phyloP scores from a whole-genome alignment of 35 echinoderm and acorn worm genomes.

The Amphiura filiformis region DNA sequence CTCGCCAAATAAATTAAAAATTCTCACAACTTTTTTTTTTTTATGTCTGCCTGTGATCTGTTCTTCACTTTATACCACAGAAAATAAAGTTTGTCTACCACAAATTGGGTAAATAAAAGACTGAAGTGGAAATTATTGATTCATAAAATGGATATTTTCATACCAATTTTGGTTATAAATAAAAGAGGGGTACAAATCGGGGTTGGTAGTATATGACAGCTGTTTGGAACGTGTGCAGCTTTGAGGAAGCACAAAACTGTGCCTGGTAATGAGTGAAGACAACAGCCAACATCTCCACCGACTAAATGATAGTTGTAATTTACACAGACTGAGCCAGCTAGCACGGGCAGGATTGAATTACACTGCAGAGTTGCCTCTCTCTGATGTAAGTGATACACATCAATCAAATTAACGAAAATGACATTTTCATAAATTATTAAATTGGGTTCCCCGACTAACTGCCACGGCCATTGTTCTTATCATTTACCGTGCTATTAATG shows the following conservation, averaged over 20 bases:
- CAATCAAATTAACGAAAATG: slow-evolving; percentile 8
- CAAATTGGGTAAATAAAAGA: too few relatives aligned
- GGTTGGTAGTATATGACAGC: neutral
- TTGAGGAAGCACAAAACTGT: neutral
- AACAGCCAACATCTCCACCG: neutral
- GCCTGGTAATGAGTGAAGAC: neutral
- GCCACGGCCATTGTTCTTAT: neutral
- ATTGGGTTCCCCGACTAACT: neutral
- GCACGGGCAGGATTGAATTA: neutral
- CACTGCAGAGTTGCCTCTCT: neutral
- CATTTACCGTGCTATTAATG: too few relatives aligned
- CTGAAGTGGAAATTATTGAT: too few relatives aligned
- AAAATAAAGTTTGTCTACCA: too few relatives aligned
- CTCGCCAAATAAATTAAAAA: slow-evolving; percentile 4
- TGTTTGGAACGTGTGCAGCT: neutral
- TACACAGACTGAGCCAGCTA: neutral
- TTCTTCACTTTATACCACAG: too few relatives aligned
- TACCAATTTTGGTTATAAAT: too few relatives aligned
- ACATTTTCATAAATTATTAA: slow-evolving; percentile 16
- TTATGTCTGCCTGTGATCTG: too few relatives aligned
- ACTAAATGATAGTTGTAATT: neutral
- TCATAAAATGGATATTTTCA: too few relatives aligned
- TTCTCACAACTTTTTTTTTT: neutral
- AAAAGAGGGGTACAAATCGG: too few relatives aligned
- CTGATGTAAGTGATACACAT: neutral